A percentile compares a stretch with the other conserved stretches of the same genome.
phyloP scores from a whole-genome alignment of 1,140 invertebrate species.

The Diuraphis noxia region DNA sequence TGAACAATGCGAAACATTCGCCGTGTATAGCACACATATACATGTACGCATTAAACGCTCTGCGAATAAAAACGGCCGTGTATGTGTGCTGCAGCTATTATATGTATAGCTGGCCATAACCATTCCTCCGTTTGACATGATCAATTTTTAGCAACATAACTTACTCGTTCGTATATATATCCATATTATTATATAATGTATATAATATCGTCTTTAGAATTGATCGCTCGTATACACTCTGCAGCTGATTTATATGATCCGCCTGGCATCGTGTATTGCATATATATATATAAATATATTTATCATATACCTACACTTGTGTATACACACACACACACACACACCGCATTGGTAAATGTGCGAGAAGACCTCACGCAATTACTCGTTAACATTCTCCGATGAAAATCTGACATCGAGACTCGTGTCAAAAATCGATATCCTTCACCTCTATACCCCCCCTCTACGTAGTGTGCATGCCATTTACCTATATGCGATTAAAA shows the following conservation, averaged over 20 bases:
- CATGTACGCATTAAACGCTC: not conserved
- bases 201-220: slow-evolving; percentile 9
- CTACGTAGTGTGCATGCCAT: not conserved
- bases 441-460: fast-evolving
- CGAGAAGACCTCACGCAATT: slow-evolving; percentile 18
- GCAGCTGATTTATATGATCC: slow-evolving; percentile 6
- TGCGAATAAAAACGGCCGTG: not conserved
- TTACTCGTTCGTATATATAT: not conserved
- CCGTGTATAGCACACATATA: not conserved
- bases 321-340: too few species aligned
- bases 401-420: not conserved
- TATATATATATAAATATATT: not conserved
- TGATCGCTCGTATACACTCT: not conserved
- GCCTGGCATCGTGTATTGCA: not conserved
- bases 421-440: not conserved
- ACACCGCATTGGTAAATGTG: not conserved
- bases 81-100: not conserved
- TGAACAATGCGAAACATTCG: slow-evolving; percentile 48
- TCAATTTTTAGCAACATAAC: slow-evolving; percentile 45
- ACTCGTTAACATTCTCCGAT: not conserved
- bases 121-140: slow-evolving; percentile 28
- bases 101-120: not conserved
- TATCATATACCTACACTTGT: not conserved
- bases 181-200: not conserved
- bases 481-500: not conserved